phyloP scores from a whole-genome alignment of 2,888 invertebrate genomes.

The Amorpha juglandis region DNA sequence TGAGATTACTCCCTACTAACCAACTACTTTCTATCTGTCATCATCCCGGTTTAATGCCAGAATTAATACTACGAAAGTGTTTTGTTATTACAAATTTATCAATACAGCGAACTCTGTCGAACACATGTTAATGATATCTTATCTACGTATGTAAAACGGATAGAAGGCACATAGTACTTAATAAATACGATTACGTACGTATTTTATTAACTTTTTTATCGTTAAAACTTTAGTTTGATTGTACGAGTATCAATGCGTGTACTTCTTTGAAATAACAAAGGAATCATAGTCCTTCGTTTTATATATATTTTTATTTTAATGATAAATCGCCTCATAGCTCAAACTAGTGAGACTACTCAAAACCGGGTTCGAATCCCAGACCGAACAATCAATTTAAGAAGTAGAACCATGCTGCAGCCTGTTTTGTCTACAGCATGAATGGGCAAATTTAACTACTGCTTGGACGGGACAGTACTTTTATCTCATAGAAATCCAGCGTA shows the following conservation, averaged over 20 bases:
- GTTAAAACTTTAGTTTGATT: not conserved
- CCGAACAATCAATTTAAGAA: not conserved
- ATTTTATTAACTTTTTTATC: not conserved
- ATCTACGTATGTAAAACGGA: not conserved
- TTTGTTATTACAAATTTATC: conserved; percentile 31
- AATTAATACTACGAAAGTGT: conserved; percentile 30
- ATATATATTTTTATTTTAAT: not conserved
- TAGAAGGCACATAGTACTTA: too few species aligned
- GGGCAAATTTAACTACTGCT: too few species aligned
- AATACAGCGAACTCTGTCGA: not conserved
- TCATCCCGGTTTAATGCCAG: too few species aligned
- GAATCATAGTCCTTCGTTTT: not conserved
- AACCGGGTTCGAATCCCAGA: not conserved
- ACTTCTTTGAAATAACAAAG: not conserved
- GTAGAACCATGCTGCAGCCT: too few species aligned
- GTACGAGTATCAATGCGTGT: too few species aligned
- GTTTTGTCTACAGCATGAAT: too few species aligned
- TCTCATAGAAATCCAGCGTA: too few species aligned
- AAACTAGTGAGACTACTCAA: too few species aligned
- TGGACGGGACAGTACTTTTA: too few species aligned
- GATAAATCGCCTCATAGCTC: not conserved
- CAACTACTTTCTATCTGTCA: too few species aligned
- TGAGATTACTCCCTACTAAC: too few species aligned
- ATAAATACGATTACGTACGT: not conserved
- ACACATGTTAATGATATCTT: not conserved